These are phyloP conservation scores for Xiphophorus couchianus DNA, from an alignment of 2,113 vertebrate genomes.

Conservation along the genomic window DNA sequence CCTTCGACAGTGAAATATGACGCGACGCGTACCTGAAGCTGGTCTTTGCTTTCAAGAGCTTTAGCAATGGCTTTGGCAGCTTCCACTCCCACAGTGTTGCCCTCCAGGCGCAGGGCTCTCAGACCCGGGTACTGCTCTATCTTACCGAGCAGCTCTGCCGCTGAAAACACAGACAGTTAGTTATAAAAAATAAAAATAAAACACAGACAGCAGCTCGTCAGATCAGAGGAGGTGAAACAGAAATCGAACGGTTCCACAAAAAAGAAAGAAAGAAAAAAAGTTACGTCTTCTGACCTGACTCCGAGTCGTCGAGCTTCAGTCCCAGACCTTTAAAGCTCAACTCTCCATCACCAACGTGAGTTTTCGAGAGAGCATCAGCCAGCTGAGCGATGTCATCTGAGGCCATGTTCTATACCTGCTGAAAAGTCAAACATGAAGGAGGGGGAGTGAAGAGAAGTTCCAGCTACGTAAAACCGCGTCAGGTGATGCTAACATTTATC, in stretches of 20 bases:
- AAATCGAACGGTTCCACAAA: not conserved
- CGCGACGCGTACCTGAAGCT: constrained; percentile 82
- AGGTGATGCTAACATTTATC: not conserved
- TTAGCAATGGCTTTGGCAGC: constrained; percentile 92
- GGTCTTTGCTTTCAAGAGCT: constrained; percentile 88
- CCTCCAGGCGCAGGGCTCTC: constrained; percentile 89
- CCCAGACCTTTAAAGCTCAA: constrained; percentile 92
- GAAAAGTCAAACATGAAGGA: not conserved
- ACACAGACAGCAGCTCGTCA: constrained; percentile 4
- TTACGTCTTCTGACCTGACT: constrained; percentile 81
- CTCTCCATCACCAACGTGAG: constrained; percentile 90
- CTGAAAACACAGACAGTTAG: constrained; percentile 57
- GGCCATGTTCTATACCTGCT: constrained; percentile 77
- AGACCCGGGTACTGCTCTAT: constrained; percentile 88
- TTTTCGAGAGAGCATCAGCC: constrained; percentile 88
- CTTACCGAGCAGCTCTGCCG: constrained; percentile 86
- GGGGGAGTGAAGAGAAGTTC: not conserved
- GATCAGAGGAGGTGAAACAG: not conserved
- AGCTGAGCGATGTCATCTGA: constrained; percentile 91
- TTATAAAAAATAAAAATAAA: not conserved
- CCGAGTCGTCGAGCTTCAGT: constrained; percentile 89
- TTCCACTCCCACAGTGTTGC: constrained; percentile 94
- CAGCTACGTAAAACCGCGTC: not conserved
- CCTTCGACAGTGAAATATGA: not conserved
- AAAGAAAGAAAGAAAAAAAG: too few species aligned